These are phyloP conservation scores for Monoplex corrugatus DNA, from an alignment of 2,888 invertebrate species.

Conservation along the genomic window DNA sequence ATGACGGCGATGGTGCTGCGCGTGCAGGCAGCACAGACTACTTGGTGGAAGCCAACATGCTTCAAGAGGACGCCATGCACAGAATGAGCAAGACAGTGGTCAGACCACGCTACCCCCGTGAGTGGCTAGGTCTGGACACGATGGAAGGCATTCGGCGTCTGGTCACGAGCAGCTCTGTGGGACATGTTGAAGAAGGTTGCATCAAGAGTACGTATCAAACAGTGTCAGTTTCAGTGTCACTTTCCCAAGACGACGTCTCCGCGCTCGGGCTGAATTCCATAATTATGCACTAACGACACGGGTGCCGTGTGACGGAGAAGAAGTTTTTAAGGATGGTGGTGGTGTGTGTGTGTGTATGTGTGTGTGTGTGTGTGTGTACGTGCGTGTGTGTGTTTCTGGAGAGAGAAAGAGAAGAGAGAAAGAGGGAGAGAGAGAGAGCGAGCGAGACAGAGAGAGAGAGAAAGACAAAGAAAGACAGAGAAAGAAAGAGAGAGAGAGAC, in stretches of 20 bases:
- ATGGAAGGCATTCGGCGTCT: slow-evolving; percentile 36
- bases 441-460: too few species aligned
- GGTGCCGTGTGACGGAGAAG: too few species aligned
- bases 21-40: slow-evolving; percentile 51
- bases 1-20: too few species aligned
- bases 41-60: slow-evolving; percentile 58
- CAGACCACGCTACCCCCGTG: slow-evolving; percentile 61
- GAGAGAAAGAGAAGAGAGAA: too few species aligned
- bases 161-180: slow-evolving; percentile 27
- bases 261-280: too few species aligned
- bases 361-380: slow-evolving; percentile 5
- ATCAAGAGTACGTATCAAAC: slow-evolving; percentile 31
- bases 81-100: slow-evolving; percentile 57
- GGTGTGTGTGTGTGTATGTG: slow-evolving; percentile 29
- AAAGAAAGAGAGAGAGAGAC: too few species aligned
- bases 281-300: too few species aligned
- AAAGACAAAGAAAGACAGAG: too few species aligned
- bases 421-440: too few species aligned
- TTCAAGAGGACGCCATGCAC: slow-evolving; percentile 54
- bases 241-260: too few species aligned
- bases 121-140: slow-evolving; percentile 63
- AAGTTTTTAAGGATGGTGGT: neutral
- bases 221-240: neutral
- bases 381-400: too few species aligned
- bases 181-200: slow-evolving; percentile 27